Conservation (phyloP, 2,113 vertebrate species). For the Syngnathus scovelli region DNA sequence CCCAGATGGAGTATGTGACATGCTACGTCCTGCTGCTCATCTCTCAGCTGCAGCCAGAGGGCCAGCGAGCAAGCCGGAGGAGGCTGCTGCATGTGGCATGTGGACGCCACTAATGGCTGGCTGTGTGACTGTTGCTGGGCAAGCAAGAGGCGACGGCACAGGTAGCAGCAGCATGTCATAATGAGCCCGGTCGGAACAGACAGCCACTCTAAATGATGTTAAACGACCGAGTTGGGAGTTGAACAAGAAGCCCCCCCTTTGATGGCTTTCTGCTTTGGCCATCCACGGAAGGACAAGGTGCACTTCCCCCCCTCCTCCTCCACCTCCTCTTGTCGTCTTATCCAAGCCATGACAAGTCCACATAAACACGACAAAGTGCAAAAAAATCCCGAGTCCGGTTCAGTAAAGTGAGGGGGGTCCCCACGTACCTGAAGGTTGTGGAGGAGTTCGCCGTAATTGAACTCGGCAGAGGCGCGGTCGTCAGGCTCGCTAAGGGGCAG, state of each 20-base stretch:
- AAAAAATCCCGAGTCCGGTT: constrained; percentile 32
- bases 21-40: constrained; percentile 62
- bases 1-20: constrained; percentile 33
- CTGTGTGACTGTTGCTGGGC: constrained; percentile 65
- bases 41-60: constrained; percentile 59
- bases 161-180: constrained; percentile 38
- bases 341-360: constrained; percentile 52
- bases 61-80: constrained; percentile 17
- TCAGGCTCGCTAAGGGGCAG: constrained; percentile 86
- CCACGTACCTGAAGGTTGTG: constrained; percentile 67
- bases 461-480: constrained; percentile 87
- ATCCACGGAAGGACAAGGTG: constrained; percentile 50
- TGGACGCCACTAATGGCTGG: constrained; percentile 48
- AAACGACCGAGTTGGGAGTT: constrained; percentile 41
- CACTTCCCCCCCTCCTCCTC: constrained; percentile 24
- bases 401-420: constrained; percentile 4
- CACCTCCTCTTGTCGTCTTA: not conserved
- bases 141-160: constrained; percentile 57
- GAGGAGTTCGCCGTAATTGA: constrained; percentile 90
- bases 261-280: constrained; percentile 57
- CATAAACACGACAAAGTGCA: constrained; percentile 42
- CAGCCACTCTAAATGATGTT: not conserved
- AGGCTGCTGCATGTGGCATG: constrained; percentile 59
- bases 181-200: constrained; percentile 12
- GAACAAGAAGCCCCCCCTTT: constrained; percentile 8